Percentiles rank a stretch among this genome's conserved stretches.
phyloP scores from a whole-genome alignment of 2,888 invertebrate species.

The Pheosia tremula region DNA sequence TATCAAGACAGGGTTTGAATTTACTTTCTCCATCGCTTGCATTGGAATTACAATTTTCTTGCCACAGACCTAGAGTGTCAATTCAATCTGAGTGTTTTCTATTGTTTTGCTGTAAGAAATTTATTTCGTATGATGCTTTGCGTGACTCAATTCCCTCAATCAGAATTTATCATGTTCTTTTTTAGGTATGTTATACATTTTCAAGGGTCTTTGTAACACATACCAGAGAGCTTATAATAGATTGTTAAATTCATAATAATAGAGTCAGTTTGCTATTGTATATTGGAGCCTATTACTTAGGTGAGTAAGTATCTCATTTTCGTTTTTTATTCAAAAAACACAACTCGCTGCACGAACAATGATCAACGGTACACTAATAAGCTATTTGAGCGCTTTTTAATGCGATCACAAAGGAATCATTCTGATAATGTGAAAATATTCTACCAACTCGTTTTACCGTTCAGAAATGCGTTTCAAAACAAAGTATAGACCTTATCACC shows the following conservation, averaged over 20 bases:
- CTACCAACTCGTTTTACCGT: slow-evolving; percentile 11
- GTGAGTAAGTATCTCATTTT: neutral
- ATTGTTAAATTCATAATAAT: no score
- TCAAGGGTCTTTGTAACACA: neutral
- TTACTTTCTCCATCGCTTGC: no score
- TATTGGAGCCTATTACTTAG: neutral
- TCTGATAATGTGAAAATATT: slow-evolving; percentile 40
- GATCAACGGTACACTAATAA: slow-evolving; percentile 27
- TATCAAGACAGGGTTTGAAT: neutral
- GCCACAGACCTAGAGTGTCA: no score
- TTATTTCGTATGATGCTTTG: no score
- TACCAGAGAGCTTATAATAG: neutral
- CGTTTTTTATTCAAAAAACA: slow-evolving; percentile 24
- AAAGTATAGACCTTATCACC: slow-evolving; percentile 6
- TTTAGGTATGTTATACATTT: no score
- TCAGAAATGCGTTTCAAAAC: neutral
- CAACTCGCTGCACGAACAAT: slow-evolving; percentile 22
- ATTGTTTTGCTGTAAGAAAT: no score
- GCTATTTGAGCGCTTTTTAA: slow-evolving; percentile 29
- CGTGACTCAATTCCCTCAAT: no score
- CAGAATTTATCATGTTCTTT: no score
- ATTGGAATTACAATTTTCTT: no score
- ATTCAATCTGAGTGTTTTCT: no score
- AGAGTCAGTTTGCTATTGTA: neutral
- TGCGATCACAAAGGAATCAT: slow-evolving; percentile 39